Base-by-base conservation (phyloP, 2,797 vertebrate genomes). In the Columba guinea region DNA sequence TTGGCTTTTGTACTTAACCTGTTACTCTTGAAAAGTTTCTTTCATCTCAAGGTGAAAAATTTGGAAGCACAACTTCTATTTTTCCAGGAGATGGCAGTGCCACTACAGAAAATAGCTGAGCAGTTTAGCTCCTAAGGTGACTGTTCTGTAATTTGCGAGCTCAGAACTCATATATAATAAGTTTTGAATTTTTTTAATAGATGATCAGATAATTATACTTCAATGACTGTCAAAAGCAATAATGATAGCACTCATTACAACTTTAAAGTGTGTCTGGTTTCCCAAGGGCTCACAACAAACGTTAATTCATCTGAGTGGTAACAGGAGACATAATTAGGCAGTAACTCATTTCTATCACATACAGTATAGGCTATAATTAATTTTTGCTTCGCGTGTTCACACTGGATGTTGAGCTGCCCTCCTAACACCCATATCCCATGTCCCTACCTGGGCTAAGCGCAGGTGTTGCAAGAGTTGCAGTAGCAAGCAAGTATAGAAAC, bases 71-170 rank as follows among this genome's bases (percentile, higher is more conserved):
- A 59, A 28, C 67, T 84, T 60, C 74, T 6, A 27, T 89, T 84
- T 90, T 84, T 93, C 97, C 97, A 97, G 95, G 84, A 97, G 97
- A 89, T 97, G 97, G 97, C 97, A 97, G 95, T 97, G 93, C 94
- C 89, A 89, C 75, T 97, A 95, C 93, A 95, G 95, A 89, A 95
- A 97, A 94, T 11, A 91, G n/a, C 75, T 19, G 34, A 83, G 69
- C 4, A 0, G 59, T 24, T 53, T 51, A 2, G 39, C 78, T 87
- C 11, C 70, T 92, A 56, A 67, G 89, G 95, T 95, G 94, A 75
- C 73, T 90, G 71, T 46, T 95, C 90, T 35, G 30, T 76, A 89
- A 94, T 94, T 84, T 94, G 86, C 59, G 82, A 90, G 74, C 64
- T 90, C 89, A 71, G 84, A 95, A 84, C 79, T 92, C 90, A 74